These are phyloP conservation scores for Orchesella flavescens DNA, from an alignment of 2,888 invertebrate genomes.

Conservation along the genomic window DNA sequence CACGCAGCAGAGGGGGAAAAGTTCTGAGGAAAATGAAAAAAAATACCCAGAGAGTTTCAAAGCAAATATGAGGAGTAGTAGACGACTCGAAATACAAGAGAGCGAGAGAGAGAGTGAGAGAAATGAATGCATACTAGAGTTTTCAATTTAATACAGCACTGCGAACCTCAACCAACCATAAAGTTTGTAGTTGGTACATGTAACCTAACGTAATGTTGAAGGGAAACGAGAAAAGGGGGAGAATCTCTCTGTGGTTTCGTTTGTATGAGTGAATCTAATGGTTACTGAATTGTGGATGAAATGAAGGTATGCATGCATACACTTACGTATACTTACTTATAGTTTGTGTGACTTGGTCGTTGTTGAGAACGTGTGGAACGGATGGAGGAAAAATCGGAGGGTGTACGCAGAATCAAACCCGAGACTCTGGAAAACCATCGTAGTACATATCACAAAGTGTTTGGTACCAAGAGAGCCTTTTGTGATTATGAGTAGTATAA, in stretches of 20 bases:
- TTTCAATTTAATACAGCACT: no score
- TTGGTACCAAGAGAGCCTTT: no score
- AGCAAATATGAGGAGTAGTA: not conserved
- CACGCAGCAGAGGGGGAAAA: slow-evolving; percentile 7
- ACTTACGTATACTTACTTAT: not conserved
- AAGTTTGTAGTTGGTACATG: no score
- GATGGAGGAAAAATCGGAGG: slow-evolving; percentile 39
- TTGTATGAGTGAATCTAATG: slow-evolving; percentile 1
- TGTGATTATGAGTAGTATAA: no score
- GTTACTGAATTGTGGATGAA: not conserved
- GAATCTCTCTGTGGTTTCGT: slow-evolving; percentile 2
- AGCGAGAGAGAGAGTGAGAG: slow-evolving; percentile 5
- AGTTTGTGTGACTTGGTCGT: slow-evolving; percentile 4
- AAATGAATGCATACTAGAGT: not conserved
- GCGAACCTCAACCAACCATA: no score
- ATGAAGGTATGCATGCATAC: not conserved
- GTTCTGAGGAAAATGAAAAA: slow-evolving; percentile 6
- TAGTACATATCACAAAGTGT: no score
- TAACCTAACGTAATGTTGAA: not conserved
- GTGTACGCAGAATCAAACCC: slow-evolving; percentile 58
- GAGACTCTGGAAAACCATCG: slow-evolving; percentile 5
- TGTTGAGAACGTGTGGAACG: slow-evolving; percentile 32
- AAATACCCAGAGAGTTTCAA: slow-evolving; percentile 1
- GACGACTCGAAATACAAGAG: not conserved
- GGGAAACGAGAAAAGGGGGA: not conserved